A percentile compares a stretch with the other conserved stretches of the same genome.
These are phyloP conservation scores for Liposcelis brunnea DNA, from an alignment of 2,888 invertebrate genomes.

Conservation along the genomic window DNA sequence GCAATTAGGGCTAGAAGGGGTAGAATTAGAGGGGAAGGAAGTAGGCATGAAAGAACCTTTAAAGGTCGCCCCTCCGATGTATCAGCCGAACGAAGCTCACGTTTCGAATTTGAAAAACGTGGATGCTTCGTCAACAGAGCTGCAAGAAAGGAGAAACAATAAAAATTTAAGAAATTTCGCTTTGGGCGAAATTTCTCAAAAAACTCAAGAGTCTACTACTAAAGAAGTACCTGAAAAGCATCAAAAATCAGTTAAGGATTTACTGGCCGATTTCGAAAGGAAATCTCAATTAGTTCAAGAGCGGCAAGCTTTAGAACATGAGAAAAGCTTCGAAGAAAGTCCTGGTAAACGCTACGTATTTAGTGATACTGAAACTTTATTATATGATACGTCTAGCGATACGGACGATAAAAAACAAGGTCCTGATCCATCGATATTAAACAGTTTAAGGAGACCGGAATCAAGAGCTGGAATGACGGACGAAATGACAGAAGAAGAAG, in stretches of 20 bases:
- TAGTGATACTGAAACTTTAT: constrained; percentile 30
- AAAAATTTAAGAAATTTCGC: constrained; percentile 20
- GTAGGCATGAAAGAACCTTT: constrained; percentile 27
- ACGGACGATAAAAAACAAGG: constrained; percentile 18
- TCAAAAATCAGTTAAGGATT: constrained; percentile 27
- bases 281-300: constrained; percentile 25
- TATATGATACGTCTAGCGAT: constrained; percentile 30
- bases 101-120: constrained; percentile 22
- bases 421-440: constrained; percentile 4
- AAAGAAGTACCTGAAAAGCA: constrained; percentile 9
- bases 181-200: constrained; percentile 16
- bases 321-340: constrained; percentile 18
- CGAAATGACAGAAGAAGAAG: constrained; percentile 14
- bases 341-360: constrained; percentile 24
- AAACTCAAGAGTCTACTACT: neutral
- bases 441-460: constrained; percentile 10
- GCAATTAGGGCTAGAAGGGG: constrained; percentile 15
- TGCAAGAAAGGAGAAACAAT: neutral
- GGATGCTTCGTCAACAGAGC: constrained; percentile 13
- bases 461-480: constrained; percentile 9
- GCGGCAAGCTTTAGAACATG: constrained; percentile 21
- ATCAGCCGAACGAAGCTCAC: constrained; percentile 26
- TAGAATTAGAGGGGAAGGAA: constrained; percentile 14
- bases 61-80: constrained; percentile 23
- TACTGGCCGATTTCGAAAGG: constrained; percentile 29